Percentiles rank a stretch among this genome's conserved stretches.
Conservation (phyloP, 1,140 invertebrate species). For the Nasonia vitripennis region DNA sequence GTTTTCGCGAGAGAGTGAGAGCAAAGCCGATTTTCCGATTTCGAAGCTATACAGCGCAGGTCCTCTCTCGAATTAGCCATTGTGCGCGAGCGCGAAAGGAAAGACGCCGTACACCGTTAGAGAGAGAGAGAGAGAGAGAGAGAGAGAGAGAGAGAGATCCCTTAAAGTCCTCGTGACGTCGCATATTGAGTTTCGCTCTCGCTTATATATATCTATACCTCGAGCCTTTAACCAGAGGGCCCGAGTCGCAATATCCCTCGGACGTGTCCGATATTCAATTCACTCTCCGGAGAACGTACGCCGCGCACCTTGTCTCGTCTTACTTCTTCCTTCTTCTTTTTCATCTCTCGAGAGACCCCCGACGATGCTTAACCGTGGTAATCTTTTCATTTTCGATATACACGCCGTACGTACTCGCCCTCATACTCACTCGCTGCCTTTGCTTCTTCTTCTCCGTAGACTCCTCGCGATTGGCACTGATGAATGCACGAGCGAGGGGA, state of each 20-base stretch:
- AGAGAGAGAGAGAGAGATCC: background rate
- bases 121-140: background rate
- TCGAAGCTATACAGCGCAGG: conserved; percentile 62
- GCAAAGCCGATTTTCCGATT: conserved; percentile 75
- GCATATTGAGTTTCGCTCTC: conserved; percentile 69
- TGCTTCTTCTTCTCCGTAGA: background rate
- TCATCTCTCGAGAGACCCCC: background rate
- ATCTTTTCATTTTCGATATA: conserved; percentile 29
- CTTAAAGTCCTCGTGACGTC: conserved; percentile 65
- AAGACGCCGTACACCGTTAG: background rate
- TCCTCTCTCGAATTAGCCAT: conserved; percentile 69
- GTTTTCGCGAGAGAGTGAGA: conserved; percentile 65
- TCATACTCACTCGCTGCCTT: background rate
- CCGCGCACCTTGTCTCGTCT: background rate
- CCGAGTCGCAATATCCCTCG: conserved; percentile 56
- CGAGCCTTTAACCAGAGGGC: conserved; percentile 64
- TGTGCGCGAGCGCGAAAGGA: conserved; percentile 59
- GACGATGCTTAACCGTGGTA: conserved; percentile 5
- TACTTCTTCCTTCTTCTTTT: conserved; percentile 33
- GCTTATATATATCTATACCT: background rate
- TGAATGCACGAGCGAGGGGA: too few relatives aligned
- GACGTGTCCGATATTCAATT: conserved; percentile 62
- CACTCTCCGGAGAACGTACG: conserved; percentile 18
- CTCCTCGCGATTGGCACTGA: too few relatives aligned
- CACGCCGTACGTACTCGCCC: background rate